Evolutionary conservation across 2,113 vertebrate genomes (phyloP).

Genomic region (Vicugna pacos): DNA sequence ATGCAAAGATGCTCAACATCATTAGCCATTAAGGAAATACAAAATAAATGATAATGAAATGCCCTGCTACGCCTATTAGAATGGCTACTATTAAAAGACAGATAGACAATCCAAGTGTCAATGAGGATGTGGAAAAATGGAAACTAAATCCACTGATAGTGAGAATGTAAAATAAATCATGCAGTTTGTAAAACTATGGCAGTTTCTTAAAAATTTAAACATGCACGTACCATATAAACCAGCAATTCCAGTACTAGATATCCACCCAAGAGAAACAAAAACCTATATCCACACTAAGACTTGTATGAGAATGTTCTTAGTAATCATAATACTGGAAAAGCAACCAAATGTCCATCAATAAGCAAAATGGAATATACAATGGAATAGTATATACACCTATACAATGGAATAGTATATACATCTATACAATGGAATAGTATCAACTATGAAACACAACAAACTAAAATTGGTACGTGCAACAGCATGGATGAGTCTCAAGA

Average conservation of each 20-base stretch:
- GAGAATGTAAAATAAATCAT: neutral
- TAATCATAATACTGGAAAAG: neutral
- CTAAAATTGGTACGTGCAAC: neutral
- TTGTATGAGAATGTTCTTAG: neutral
- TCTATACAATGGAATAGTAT: neutral
- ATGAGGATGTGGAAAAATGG: neutral
- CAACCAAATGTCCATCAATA: neutral
- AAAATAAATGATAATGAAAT: conserved; percentile 13
- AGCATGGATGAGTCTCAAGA: neutral
- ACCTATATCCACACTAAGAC: neutral
- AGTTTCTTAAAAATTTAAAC: conserved; percentile 18
- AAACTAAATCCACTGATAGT: neutral
- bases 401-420: too few relatives aligned
- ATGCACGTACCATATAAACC: neutral
- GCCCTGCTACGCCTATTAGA: neutral
- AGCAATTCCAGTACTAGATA: neutral
- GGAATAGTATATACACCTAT: too few relatives aligned
- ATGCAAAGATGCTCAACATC: neutral
- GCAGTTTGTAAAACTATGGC: neutral
- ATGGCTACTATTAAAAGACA: neutral
- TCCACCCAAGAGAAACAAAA: conserved; percentile 32
- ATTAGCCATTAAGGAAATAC: neutral
- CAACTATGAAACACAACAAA: neutral
- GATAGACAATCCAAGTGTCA: neutral
- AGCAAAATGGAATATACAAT: neutral